Base-by-base conservation (phyloP, 1,140 invertebrate species). In the Drosophila sturtevanti region DNA sequence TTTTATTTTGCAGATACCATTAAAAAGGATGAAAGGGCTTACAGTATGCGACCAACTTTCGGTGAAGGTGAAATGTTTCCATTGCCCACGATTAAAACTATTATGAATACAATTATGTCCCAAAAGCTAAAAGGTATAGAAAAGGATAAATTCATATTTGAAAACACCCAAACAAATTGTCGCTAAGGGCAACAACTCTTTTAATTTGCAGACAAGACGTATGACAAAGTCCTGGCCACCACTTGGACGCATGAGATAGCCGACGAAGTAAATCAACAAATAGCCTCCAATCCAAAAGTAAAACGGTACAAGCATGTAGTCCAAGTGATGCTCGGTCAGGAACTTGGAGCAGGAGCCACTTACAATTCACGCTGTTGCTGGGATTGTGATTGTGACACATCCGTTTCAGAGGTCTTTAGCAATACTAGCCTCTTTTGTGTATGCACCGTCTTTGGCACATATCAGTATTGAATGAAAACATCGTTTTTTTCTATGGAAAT, bases 331-430 rank as follows among this genome's bases (percentile, higher is more conserved):
- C 44, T 89, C 10, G 84, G 80, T n/a, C 84, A 89, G 44, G 85
- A 89, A 60, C 70, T 89, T 51, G 84, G 84, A 0, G 84, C 84
- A 4, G 84, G 84, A 0, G 64, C 63, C 34, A 77, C 67, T 7
- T 89, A 85, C 38, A 65, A 80, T 9, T 89, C 84, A 1, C 84
- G 84, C 12, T 89, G 85, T 27, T 89, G 84, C 60, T 89, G 84
- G 84, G 84, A 89, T 16, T 84, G 85, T 12, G 84, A 89, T 21
- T 84, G 85, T 22, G 84, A 89, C n/a, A 89, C 84, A 9, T 79
- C 80, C 14, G 56, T 89, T 1, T 77, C 85, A 9, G 84, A 89
- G 34, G 77, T 89, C 11, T 89, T 80, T 1, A 89, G 69, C 27
- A 89, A 89, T 34, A 80, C 85, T 11, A 89, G 77, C 12, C 22